These are phyloP conservation scores for Leucosticte australis DNA, from an alignment of 2,113 vertebrate species.

Conservation along the genomic window DNA sequence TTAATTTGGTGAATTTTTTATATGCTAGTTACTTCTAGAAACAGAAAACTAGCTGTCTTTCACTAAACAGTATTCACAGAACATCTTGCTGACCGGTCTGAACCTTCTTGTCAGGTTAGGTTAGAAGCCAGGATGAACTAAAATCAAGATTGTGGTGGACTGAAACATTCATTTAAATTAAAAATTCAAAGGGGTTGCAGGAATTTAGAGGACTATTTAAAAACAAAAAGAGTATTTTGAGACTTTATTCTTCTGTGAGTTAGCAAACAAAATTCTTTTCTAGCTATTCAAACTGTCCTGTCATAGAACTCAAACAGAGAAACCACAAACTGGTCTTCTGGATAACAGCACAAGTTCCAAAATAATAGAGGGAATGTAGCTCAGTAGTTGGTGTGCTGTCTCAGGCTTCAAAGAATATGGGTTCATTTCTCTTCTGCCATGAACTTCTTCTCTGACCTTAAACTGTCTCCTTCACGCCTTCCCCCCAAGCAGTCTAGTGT, in stretches of 20 bases:
- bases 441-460: neutral
- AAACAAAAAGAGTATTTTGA: neutral
- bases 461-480: neutral
- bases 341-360: neutral
- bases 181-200: neutral
- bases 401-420: neutral
- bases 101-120: neutral
- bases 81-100: neutral
- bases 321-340: neutral
- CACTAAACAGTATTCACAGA: neutral
- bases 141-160: neutral
- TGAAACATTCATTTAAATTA: neutral
- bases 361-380: neutral
- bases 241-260: neutral
- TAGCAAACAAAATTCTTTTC: neutral
- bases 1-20: neutral
- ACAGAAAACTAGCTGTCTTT: neutral
- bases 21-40: neutral
- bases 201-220: neutral
- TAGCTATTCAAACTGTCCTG: neutral
- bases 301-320: neutral
- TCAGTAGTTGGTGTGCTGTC: neutral
- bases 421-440: neutral
- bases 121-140: neutral
- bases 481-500: neutral